A percentile compares a stretch with the other conserved stretches of the same genome.
Evolutionary conservation across 2,113 vertebrate species (phyloP).

Genomic region (Tachysurus vachellii): DNA sequence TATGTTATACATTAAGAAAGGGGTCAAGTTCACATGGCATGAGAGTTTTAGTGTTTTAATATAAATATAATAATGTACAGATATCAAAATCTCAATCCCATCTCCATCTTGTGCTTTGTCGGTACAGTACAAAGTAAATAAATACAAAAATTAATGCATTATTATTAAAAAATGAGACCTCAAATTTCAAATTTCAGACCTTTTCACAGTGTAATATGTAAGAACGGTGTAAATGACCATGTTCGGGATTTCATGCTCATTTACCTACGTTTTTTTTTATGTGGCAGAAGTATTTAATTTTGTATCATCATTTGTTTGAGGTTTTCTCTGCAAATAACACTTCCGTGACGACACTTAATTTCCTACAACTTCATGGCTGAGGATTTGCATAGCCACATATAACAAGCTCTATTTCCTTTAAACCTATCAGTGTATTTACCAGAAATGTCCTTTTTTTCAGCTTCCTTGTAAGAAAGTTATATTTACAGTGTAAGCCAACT

Average conservation of each 20-base stretch:
- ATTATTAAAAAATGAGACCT: neutral
- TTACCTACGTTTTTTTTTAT: neutral
- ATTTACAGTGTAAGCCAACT: neutral
- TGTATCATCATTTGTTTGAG: neutral
- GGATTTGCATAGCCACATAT: neutral
- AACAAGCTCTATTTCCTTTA: neutral
- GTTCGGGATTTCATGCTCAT: neutral
- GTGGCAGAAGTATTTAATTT: neutral
- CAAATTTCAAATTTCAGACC: neutral
- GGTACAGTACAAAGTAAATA: neutral
- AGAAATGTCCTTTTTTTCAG: neutral
- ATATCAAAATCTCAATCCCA: neutral
- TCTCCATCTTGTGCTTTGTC: neutral
- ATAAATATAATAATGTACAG: neutral
- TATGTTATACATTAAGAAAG: neutral
- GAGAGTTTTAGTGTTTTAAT: neutral
- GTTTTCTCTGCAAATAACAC: neutral
- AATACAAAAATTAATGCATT: neutral
- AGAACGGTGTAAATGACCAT: neutral
- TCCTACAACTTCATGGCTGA: neutral
- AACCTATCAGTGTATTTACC: neutral
- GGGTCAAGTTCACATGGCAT: neutral
- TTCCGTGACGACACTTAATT: neutral
- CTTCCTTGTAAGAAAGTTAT: neutral
- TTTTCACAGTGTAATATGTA: neutral